Evolutionary conservation across 2,888 invertebrate genomes (phyloP), one percentile per base, ranked within the genome.

Genomic region (Megalurothrips usitatus): DNA sequence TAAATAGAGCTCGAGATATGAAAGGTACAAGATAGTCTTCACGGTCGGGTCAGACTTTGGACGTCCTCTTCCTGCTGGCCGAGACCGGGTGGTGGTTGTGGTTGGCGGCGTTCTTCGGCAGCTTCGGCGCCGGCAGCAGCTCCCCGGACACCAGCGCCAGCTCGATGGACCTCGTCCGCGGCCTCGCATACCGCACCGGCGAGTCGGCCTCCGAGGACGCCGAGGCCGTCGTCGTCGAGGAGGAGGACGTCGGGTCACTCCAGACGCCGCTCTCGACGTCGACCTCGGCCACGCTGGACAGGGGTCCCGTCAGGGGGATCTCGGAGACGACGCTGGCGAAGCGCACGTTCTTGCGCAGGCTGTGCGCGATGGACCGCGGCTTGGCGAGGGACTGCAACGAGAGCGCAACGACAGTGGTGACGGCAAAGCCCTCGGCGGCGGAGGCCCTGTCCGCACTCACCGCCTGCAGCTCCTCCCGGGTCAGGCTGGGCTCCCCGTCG

Each of bases 101-200:
- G 68, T 1, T 8, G 26, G 6, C 26, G 68, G 68, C 58, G 14
- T 58, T 6, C 68, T n/a, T n/a, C 68, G 68, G 10, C 23, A 26
- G 8, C 26, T 9, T 8, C 26, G 68, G 68, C 68, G 68, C 26
- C 68, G 68, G 26, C 6, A 26, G 68, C 26, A 75, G 26, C 23
- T 75, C 68, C 26, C 26, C 68, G 68, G 68, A 75, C 68, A 75
- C 68, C 68, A 75, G 68, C 26, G 68, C 68, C 26, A 75, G 68
- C 68, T 75, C 68, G 9, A 75, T 23, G 23, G 68, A 75, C 68
- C 68, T 75, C 6, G 68, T 75, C 68, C 68, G 68, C 68, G 68
- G 68, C 68, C 68, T 75, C 23, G 10, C 68, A 26, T 75, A 75
- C 10, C 68, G 68, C 23, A 75, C 68, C 23, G 68, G 68, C 10